Evolutionary conservation across 2,797 vertebrate species (phyloP).

Genomic region (Clarias fuscus): DNA sequence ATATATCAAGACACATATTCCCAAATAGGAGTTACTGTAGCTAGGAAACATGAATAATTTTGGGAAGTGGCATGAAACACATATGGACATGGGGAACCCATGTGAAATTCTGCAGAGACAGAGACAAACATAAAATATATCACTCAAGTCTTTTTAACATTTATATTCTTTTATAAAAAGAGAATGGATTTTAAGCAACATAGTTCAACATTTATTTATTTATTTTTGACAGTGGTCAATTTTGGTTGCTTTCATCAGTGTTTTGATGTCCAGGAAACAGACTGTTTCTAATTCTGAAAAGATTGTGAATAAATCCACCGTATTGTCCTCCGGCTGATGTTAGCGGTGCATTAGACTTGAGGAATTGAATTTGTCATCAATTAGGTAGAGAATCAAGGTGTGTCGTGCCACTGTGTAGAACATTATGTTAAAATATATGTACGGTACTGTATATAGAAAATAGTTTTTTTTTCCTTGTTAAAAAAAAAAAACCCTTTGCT

Average conservation of each 20-base stretch:
- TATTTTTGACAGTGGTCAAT: background rate
- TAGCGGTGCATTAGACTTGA: background rate
- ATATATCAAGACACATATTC: background rate
- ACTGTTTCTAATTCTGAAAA: background rate
- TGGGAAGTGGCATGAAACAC: background rate
- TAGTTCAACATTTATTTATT: background rate
- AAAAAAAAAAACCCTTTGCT: background rate
- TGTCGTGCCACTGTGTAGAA: background rate
- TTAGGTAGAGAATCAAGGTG: background rate
- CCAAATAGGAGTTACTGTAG: background rate
- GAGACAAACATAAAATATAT: background rate
- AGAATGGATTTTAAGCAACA: background rate
- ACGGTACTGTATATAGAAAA: background rate
- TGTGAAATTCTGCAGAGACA: background rate
- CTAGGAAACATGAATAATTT: background rate
- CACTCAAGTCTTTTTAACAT: background rate
- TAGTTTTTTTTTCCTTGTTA: background rate
- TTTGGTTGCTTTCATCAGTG: background rate
- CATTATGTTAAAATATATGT: background rate
- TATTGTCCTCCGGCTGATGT: background rate
- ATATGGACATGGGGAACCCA: background rate
- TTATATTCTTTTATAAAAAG: background rate
- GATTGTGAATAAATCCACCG: background rate
- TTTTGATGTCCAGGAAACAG: background rate
- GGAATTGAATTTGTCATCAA: background rate